phyloP scores from a whole-genome alignment of 2,113 vertebrate genomes.

The Cnemophilus loriae region DNA sequence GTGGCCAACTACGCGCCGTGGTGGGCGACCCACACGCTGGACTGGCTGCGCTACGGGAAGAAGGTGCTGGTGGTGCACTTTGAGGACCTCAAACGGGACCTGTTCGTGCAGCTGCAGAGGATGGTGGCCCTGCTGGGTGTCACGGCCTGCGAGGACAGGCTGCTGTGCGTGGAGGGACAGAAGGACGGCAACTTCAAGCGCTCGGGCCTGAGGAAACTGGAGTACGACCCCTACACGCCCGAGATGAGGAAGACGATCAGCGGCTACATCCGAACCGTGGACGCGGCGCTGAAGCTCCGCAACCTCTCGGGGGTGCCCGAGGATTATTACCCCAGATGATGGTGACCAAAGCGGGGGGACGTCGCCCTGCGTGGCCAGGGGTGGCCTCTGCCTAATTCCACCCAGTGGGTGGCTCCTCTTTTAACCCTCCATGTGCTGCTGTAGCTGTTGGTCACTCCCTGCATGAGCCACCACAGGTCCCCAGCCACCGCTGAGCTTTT shows the following conservation, averaged over 20 bases:
- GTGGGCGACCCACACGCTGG: conserved; percentile 94
- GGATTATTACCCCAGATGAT: conserved; percentile 94
- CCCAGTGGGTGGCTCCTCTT: conserved; percentile 59
- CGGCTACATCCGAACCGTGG: conserved; percentile 85
- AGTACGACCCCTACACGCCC: conserved; percentile 89
- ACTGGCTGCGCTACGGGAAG: conserved; percentile 90
- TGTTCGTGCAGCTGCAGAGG: conserved; percentile 84
- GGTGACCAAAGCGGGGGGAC: background rate
- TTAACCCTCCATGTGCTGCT: conserved; percentile 10
- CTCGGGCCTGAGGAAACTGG: conserved; percentile 88
- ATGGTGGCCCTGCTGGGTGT: conserved; percentile 88
- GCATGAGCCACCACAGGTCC: conserved; percentile 48
- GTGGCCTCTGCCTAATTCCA: conserved; percentile 37
- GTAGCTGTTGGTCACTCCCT: conserved; percentile 23
- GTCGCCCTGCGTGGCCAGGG: background rate
- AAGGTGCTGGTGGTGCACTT: conserved; percentile 93
- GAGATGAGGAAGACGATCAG: conserved; percentile 86
- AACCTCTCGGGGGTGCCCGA: conserved; percentile 87
- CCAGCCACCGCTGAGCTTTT: background rate
- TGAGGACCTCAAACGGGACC: conserved; percentile 87
- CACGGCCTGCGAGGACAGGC: conserved; percentile 83
- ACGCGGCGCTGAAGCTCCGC: conserved; percentile 78
- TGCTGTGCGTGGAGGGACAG: conserved; percentile 94
- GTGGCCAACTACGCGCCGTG: conserved; percentile 93
- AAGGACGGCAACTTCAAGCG: conserved; percentile 98